Conservation (phyloP, 2,888 invertebrate species). For the Callyntrura guangdongensis region DNA sequence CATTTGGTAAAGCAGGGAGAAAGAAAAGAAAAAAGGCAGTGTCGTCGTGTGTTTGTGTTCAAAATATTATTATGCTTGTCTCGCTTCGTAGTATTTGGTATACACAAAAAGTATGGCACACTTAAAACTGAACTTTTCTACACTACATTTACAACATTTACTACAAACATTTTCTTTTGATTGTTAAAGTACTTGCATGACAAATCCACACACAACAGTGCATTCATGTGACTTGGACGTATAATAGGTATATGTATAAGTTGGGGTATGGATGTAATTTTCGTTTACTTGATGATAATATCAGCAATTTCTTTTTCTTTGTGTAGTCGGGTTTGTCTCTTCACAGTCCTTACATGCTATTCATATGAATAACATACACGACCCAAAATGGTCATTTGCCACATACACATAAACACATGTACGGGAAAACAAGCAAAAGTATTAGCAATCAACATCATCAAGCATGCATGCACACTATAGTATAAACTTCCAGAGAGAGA, state of each 20-base stretch:
- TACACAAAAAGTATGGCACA: neutral
- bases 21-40: constrained; percentile 10
- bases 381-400: constrained; percentile 10
- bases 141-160: constrained; percentile 30
- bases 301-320: constrained; percentile 39
- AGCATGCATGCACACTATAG: constrained; percentile 35
- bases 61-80: constrained; percentile 1
- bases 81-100: neutral
- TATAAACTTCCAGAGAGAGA: constrained; percentile 30
- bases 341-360: constrained; percentile 18
- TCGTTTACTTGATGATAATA: constrained; percentile 21
- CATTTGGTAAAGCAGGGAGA: neutral
- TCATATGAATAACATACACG: neutral
- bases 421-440: neutral
- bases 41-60: constrained; percentile 25
- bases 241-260: neutral
- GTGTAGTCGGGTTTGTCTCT: neutral
- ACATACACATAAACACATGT: constrained; percentile 18
- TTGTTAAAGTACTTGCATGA: constrained; percentile 38
- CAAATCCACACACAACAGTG: constrained; percentile 50
- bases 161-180: neutral
- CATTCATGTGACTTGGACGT: neutral
- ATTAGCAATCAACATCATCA: constrained; percentile 31
- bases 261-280: constrained; percentile 9
- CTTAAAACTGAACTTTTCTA: constrained; percentile 14